Base-by-base conservation (phyloP, 1,140 invertebrate species). In the Meteorus sp. region DNA sequence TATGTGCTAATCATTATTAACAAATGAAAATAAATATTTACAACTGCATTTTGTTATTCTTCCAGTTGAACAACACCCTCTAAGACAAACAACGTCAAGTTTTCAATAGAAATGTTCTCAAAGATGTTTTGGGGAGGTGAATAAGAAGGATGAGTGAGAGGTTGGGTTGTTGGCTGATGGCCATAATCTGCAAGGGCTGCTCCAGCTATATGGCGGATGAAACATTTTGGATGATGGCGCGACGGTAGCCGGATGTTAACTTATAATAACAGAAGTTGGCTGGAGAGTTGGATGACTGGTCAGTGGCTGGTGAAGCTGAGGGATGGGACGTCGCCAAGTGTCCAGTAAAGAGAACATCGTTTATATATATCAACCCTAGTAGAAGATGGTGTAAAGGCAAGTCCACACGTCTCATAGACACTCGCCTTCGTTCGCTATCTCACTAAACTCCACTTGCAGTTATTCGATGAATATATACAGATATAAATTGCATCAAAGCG, bases 221-320 rank as follows among this genome's bases (percentile, higher is more conserved):
- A 9, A 27, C 47, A 29, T 53, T 35, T 61, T 61, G 19, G 55
- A 41, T 39, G 39, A 15, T 27, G 48, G 1, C 13, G 20, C 11
- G 2, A 27, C 19, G 41, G 13, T 29, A 43, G 37, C 51, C 41
- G 35, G 65, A 69, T 73, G 74, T 78, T 76, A 79, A 78, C 76
- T 79, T 79, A 79, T 79, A 79, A 79, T 79, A 79, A 79, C 77
- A 79, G 68, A 78, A 79, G 75, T 79, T 79, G 66, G 9, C 65
- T 70, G 60, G 71, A 68, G 75, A 76, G 75, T 72, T 69, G 7
- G 67, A 71, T 68, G 70, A 70, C 74, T 71, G 75, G 75, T 71
- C 70, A 76, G 57, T 58, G 63, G 62, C 66, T 63, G 57, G 68
- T 53, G 63, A 67, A 62, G 55, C 53, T 79, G 68, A 60, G 60